Base-by-base conservation (phyloP, 2,113 vertebrate genomes). In the Salvelinus sp. region DNA sequence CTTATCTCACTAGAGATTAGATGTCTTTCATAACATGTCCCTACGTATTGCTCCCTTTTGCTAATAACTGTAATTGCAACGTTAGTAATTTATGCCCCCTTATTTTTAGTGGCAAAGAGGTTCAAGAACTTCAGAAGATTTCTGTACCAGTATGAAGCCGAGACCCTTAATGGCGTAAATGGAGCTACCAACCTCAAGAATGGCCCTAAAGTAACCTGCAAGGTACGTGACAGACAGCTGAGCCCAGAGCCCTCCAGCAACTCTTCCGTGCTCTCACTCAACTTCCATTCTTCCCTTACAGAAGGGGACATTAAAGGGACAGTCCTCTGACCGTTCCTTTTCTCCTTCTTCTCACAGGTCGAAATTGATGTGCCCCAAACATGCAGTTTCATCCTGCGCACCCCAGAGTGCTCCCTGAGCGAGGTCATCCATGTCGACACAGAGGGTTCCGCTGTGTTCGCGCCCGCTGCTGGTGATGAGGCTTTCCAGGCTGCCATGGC, bases 301-400 rank as follows among this genome's bases (percentile, higher is more conserved):
- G n/a, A 22, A 62, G 58, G n/a, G 58, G n/a, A 9, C 20, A 16
- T 62, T 62, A 6, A 47, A 69, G 50, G 12, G 48, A 16, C 7
- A 27, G 57, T 54, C 12, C 72, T 68, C 38, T 75, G 25, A 65
- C 77, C 64, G 72, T 25, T 28, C 2, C 10, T 48, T 0, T 74
- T 78, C 63, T 85, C 47, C 78, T 54, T 16, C 7, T 54, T 75
- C 72, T 68, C 50, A 76, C 73, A 98, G 97, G 94, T 96, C 14
- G 95, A 96, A 75, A 88, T 98, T 33, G 96, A 98, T 28, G 97
- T 98, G 16, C 96, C 95, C 48, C 95, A 96, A 74, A 83, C 92
- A 27, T 98, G 96, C 67, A 92, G 86, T 73, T 96, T 97, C 89
- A 75, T 93, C 86, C 83, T 98, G 75, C 94, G 69, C 83, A 94